A percentile compares a stretch with the other conserved stretches of the same genome.
Evolutionary conservation across 2,888 invertebrate genomes (phyloP).

Genomic region (Stenurella melanura): DNA sequence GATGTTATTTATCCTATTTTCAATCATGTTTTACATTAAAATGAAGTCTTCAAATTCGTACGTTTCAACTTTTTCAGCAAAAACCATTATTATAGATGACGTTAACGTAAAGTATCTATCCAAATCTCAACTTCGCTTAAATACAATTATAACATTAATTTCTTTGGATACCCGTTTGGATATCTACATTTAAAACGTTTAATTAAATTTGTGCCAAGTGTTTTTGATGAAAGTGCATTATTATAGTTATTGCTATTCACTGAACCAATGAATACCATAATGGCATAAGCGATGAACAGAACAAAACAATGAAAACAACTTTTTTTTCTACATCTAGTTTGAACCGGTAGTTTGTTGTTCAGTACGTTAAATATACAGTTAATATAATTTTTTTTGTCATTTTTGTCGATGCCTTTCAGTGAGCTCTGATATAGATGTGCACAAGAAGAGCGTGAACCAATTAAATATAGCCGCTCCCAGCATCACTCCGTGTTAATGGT

Average conservation of each 20-base stretch:
- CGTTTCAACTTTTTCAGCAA: slow-evolving; percentile 2
- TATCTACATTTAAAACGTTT: neutral
- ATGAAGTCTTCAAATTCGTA: neutral
- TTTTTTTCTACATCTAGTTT: neutral
- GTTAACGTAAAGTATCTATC: neutral
- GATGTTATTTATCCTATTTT: neutral
- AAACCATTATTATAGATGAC: neutral
- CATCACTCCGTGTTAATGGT: too few species aligned
- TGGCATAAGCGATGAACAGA: neutral
- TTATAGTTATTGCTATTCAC: slow-evolving; percentile 7
- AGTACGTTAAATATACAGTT: too few species aligned
- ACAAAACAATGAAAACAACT: neutral
- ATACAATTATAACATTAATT: neutral
- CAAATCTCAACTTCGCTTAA: neutral
- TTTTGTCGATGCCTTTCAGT: too few species aligned
- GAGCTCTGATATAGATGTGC: too few species aligned
- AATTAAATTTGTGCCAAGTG: neutral
- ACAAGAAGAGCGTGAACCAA: too few species aligned
- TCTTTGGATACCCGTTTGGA: neutral
- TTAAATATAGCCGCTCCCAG: too few species aligned
- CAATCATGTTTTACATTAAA: neutral
- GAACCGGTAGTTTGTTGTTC: neutral
- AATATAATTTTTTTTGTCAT: too few species aligned
- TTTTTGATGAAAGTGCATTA: neutral
- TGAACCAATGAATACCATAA: neutral